Conservation (phyloP, 2,888 invertebrate genomes). For the Dynastes tityus region DNA sequence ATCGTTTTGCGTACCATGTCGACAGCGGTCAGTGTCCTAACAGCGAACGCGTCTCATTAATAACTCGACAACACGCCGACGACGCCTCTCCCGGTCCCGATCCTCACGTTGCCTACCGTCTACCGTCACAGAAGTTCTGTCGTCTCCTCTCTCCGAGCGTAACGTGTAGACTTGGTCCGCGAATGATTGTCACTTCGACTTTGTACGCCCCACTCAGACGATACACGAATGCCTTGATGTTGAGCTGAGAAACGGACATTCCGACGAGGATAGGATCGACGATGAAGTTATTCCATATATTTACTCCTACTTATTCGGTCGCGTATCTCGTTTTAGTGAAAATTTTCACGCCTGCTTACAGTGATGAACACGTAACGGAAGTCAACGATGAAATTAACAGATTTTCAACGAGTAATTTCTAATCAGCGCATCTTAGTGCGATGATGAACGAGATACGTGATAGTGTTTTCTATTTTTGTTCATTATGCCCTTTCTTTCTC, state of each 20-base stretch:
- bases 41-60: constrained; percentile 58
- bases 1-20: constrained; percentile 48
- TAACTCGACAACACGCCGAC: constrained; percentile 54
- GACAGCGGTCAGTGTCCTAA: constrained; percentile 58
- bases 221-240: not conserved
- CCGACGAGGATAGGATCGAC: not conserved
- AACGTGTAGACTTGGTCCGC: constrained; percentile 30
- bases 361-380: constrained; percentile 29
- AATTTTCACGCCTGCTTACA: constrained; percentile 36
- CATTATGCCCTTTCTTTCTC: too few species aligned
- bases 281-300: not conserved
- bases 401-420: constrained; percentile 42
- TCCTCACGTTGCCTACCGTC: constrained; percentile 15
- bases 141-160: constrained; percentile 14
- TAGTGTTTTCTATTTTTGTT: too few species aligned
- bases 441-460: constrained; percentile 11
- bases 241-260: not conserved
- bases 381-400: constrained; percentile 23
- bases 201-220: constrained; percentile 21
- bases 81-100: constrained; percentile 36
- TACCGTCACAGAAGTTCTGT: constrained; percentile 19
- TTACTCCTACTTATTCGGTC: not conserved
- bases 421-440: constrained; percentile 19
- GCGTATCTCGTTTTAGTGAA: constrained; percentile 13
- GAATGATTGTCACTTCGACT: constrained; percentile 15